A percentile compares a stretch with the other conserved stretches of the same genome.
Evolutionary conservation across 2,113 vertebrate species (phyloP).

Genomic region (Natator depressus): DNA sequence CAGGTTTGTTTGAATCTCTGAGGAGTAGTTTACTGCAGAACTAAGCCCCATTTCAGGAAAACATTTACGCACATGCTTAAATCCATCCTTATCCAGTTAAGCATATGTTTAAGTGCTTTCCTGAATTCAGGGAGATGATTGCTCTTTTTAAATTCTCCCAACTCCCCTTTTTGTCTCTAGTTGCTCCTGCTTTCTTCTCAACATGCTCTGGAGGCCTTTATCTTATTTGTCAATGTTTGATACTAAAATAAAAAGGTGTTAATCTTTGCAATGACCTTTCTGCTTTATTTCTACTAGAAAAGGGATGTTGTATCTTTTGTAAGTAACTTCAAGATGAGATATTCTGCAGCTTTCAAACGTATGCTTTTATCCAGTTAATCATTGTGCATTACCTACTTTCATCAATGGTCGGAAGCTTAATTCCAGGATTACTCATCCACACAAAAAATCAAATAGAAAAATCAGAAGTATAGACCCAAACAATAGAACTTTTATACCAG

Average conservation of each 20-base stretch:
- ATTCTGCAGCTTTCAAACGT: conserved; percentile 69
- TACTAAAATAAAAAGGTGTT: conserved; percentile 80
- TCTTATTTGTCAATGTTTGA: conserved; percentile 79
- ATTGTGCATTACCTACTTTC: conserved; percentile 83
- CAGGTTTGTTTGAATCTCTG: rapidly evolving
- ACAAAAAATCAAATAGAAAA: conserved; percentile 81
- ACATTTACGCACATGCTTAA: rapidly evolving
- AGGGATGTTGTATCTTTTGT: conserved; percentile 71
- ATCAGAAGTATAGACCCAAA: conserved; percentile 82
- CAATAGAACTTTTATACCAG: conserved; percentile 85
- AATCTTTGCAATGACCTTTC: conserved; percentile 78
- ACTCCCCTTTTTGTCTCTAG: conserved; percentile 4
- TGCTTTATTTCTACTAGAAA: conserved; percentile 68
- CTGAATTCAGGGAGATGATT: not conserved
- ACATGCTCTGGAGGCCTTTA: conserved; percentile 61
- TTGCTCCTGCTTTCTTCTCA: conserved; percentile 56
- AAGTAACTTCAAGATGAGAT: conserved; percentile 77
- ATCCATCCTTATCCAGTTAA: not conserved
- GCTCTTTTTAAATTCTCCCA: not conserved
- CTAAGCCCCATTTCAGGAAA: not conserved
- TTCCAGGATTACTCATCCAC: conserved; percentile 81
- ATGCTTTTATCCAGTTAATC: conserved; percentile 84
- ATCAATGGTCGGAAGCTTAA: conserved; percentile 82
- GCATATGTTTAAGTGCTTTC: not conserved
- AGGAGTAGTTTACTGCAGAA: not conserved